Evolutionary conservation across 2,113 vertebrate species (phyloP), one percentile per base, ranked within the genome.

Genomic region (Eulemur macaco): DNA sequence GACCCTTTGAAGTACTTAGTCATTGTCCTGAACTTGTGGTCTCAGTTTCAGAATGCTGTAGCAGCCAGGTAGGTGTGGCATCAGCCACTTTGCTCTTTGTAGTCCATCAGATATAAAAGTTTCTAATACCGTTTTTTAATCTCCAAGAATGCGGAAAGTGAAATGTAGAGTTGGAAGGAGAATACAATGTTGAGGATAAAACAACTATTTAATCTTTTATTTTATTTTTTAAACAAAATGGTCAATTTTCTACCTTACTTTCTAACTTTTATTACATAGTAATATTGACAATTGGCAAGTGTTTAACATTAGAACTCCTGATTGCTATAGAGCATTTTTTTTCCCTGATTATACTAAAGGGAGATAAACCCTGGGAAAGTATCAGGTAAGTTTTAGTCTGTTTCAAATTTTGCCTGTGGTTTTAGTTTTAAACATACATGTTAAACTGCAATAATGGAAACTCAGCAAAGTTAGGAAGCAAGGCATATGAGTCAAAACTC

Each of bases 181-280:
- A 96, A 94, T 92, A 96, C 89, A 54, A 7, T 31, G 97, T 96
- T 89, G 93, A 97, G 76, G 78, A 52, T 69, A 54, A 90, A 63
- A 91, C 92, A 78, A 90, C 94, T 96, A 96, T 91, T 84, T 77
- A 89, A 89, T 60, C 42, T 95, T 89, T 89, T 6, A 1, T 39
- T 76, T 45, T 73, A 45, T 94, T 96, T 89, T 89, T 83, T 58
- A 77, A 14, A 54, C 31, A 34, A 83, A 89, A 78, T 6, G 47
- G 63, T 95, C 97, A 83, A 58, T 69, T 97, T 97, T 96, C 96
- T 97, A 98, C 90, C 97, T 76, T 97, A n/a, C 91, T 94, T 96
- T 97, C 92, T 97, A 85, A 69, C 92, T 95, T 96, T 34, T 76
- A 27, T 63, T 66, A 94, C 90, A 87, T 69, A 78, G 93, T 96